A percentile compares a stretch with the other conserved stretches of the same genome.
phyloP scores from a whole-genome alignment of 2,797 vertebrate species.

The Hyperoplus immaculatus region DNA sequence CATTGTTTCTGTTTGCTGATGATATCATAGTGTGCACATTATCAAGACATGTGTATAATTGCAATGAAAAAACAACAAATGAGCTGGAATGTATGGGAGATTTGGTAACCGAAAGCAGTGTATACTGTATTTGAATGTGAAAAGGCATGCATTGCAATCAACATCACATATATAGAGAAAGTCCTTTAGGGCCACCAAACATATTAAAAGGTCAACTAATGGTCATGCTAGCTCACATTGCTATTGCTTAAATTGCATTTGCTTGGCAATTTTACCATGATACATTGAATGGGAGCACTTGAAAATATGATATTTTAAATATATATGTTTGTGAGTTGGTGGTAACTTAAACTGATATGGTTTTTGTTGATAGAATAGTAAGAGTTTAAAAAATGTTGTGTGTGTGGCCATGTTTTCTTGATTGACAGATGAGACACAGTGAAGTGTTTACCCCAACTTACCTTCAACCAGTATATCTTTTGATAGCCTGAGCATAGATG shows the following conservation, averaged over 20 bases:
- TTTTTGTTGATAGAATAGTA: background rate
- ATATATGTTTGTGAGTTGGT: background rate
- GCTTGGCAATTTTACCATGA: background rate
- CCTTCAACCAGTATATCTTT: slow-evolving; percentile 24
- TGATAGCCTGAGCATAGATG: slow-evolving; percentile 7
- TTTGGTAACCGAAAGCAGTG: background rate
- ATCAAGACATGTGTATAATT: background rate
- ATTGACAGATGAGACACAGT: slow-evolving; percentile 58
- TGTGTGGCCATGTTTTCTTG: slow-evolving; percentile 33
- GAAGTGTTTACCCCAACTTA: slow-evolving; percentile 21
- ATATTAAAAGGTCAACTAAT: too few relatives aligned
- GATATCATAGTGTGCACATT: background rate
- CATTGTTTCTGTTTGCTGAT: background rate
- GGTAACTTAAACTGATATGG: background rate
- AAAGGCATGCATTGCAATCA: background rate
- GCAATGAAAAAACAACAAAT: background rate
- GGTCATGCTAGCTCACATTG: too few relatives aligned
- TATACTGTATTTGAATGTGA: background rate
- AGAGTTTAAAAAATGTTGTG: background rate
- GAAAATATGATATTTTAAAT: background rate
- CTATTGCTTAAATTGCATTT: background rate
- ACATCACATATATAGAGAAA: background rate
- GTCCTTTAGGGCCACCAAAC: too few relatives aligned
- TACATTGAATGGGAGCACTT: background rate
- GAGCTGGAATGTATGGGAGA: background rate